Conservation (phyloP, 2,113 vertebrate genomes). For the Ailurus styani region DNA sequence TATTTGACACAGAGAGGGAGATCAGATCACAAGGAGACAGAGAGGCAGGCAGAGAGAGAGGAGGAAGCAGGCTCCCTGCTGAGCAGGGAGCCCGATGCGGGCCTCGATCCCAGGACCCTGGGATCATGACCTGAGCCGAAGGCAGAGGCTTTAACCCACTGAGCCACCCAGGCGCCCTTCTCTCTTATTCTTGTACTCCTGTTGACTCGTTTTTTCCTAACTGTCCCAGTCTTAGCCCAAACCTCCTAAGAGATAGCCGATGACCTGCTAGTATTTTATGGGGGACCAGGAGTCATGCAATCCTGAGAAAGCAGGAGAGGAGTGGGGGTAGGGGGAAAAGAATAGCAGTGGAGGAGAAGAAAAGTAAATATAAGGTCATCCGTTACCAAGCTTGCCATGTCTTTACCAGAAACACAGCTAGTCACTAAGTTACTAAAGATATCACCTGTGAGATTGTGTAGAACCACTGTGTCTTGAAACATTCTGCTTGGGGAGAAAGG, state of each 20-base stretch:
- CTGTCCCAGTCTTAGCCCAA: neutral
- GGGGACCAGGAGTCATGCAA: neutral
- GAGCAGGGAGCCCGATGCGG: too few relatives aligned
- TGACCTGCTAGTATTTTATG: neutral
- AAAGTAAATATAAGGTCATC: neutral
- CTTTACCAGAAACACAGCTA: neutral
- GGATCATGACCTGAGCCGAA: too few relatives aligned
- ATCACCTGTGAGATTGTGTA: neutral
- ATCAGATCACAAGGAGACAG: too few relatives aligned
- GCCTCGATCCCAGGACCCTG: too few relatives aligned
- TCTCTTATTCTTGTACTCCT: neutral
- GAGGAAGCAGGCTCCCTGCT: too few relatives aligned
- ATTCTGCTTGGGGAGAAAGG: neutral
- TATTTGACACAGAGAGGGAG: too few relatives aligned
- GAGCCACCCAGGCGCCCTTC: too few relatives aligned
- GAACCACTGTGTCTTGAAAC: neutral
- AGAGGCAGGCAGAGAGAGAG: too few relatives aligned
- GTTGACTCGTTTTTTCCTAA: neutral
- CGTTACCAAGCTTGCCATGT: neutral
- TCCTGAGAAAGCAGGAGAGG: neutral
- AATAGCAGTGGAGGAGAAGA: neutral
- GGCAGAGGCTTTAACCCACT: too few relatives aligned
- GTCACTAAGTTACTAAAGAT: neutral
- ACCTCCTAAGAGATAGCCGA: neutral
- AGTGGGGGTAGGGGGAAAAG: neutral